Percentiles rank a stretch among this genome's conserved stretches.
phyloP scores from a whole-genome alignment of 1,140 invertebrate species.

The Drosophila dunni region DNA sequence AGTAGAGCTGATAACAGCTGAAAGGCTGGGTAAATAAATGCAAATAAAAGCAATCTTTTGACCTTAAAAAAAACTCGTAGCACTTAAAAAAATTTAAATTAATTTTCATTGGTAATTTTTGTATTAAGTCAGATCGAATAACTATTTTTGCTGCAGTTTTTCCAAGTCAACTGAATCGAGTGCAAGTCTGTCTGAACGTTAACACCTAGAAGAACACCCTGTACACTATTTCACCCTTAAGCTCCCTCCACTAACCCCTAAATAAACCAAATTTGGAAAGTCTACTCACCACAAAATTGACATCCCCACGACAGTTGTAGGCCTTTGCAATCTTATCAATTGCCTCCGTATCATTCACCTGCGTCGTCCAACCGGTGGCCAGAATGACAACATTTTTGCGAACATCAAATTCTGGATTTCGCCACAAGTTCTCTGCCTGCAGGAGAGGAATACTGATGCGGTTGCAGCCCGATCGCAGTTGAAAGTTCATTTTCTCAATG shows the following conservation, averaged over 20 bases:
- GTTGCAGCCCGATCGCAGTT: constrained; percentile 60
- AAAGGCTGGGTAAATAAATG: neutral
- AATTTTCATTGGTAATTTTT: too few relatives aligned
- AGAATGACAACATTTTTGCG: constrained; percentile 76
- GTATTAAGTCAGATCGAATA: too few relatives aligned
- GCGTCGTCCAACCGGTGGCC: constrained; percentile 80
- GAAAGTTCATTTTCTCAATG: constrained; percentile 68
- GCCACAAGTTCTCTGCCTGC: constrained; percentile 64
- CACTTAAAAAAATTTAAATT: too few relatives aligned
- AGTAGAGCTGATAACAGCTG: neutral
- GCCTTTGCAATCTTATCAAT: constrained; percentile 69
- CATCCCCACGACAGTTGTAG: constrained; percentile 75
- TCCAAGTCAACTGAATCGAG: too few relatives aligned
- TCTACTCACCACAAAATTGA: constrained; percentile 78
- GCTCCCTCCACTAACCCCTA: neutral
- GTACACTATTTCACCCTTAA: too few relatives aligned
- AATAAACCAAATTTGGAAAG: neutral
- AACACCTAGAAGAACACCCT: too few relatives aligned
- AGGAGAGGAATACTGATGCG: constrained; percentile 56
- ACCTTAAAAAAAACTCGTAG: neutral
- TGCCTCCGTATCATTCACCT: constrained; percentile 68
- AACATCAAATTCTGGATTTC: constrained; percentile 63
- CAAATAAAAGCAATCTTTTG: neutral
- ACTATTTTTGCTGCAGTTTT: too few relatives aligned
- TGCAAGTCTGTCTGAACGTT: too few relatives aligned